Percentiles rank a stretch among this genome's conserved stretches.
Evolutionary conservation across 1,140 invertebrate genomes (phyloP).

Genomic region (Holotrichia oblita): DNA sequence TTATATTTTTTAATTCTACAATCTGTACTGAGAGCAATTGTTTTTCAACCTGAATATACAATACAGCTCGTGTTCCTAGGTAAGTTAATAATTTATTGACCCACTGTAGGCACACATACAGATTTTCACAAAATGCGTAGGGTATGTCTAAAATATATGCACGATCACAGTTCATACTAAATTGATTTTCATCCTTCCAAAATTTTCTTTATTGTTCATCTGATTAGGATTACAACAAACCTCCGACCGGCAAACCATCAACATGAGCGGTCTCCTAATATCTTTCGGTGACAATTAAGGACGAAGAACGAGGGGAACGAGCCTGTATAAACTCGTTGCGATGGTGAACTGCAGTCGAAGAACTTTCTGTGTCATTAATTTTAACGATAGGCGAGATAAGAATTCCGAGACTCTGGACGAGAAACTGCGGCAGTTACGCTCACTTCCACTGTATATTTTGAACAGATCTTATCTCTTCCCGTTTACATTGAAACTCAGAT

Average conservation of each 20-base stretch:
- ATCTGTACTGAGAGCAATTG: too few relatives aligned
- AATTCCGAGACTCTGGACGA: neutral
- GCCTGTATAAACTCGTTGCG: neutral
- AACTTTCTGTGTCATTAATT: conserved; percentile 27
- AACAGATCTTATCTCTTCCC: conserved; percentile 1
- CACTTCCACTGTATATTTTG: neutral
- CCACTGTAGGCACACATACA: too few relatives aligned
- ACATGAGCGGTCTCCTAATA: neutral
- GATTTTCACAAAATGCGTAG: too few relatives aligned
- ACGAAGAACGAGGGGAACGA: neutral
- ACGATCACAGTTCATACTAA: neutral
- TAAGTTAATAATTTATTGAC: too few relatives aligned
- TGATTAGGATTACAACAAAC: conserved; percentile 17
- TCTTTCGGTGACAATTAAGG: conserved; percentile 1
- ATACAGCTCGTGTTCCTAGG: too few relatives aligned
- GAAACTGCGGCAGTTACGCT: neutral
- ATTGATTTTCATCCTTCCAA: neutral
- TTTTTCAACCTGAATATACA: too few relatives aligned
- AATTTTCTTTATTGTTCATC: conserved; percentile 16
- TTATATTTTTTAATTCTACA: too few relatives aligned
- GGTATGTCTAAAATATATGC: neutral
- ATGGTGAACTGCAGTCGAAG: neutral
- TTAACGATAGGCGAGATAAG: conserved; percentile 29
- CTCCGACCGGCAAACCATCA: neutral
- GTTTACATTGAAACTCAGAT: neutral